Percentiles rank a stretch among this genome's conserved stretches.
Conservation (phyloP, 1,140 invertebrate genomes). For the Belonocnema kinseyi region DNA sequence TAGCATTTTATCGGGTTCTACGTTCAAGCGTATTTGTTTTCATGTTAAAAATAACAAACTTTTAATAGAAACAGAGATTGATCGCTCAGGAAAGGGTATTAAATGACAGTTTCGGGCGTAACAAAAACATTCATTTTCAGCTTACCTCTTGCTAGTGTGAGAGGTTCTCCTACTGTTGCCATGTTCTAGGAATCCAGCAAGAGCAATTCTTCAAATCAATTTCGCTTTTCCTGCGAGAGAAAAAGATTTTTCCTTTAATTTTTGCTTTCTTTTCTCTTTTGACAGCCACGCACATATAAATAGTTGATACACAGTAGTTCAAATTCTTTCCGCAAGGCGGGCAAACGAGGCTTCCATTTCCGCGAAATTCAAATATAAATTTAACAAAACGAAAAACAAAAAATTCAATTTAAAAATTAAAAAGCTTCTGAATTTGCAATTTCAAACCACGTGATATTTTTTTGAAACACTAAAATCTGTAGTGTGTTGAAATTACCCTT, state of each 20-base stretch:
- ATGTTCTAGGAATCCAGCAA: slow-evolving; percentile 44
- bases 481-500: no score
- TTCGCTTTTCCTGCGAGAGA: not conserved
- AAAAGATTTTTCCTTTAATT: not conserved
- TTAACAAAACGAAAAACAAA: not conserved
- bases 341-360: no score
- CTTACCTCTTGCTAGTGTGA: slow-evolving; percentile 76
- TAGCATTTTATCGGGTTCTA: no score
- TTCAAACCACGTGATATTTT: no score
- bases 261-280: not conserved
- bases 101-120: not conserved
- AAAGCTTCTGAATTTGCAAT: no score
- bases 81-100: slow-evolving; percentile 16
- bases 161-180: slow-evolving; percentile 75
- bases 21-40: slow-evolving; percentile 30
- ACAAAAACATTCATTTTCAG: slow-evolving; percentile 9
- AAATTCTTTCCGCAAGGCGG: no score
- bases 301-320: not conserved
- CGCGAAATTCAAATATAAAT: not conserved
- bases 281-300: not conserved
- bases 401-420: no score
- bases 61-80: slow-evolving; percentile 15
- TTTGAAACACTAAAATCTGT: no score
- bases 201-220: not conserved
- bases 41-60: not conserved